These are phyloP conservation scores for Ectemnius lituratus DNA, from an alignment of 2,888 invertebrate species.

Conservation along the genomic window DNA sequence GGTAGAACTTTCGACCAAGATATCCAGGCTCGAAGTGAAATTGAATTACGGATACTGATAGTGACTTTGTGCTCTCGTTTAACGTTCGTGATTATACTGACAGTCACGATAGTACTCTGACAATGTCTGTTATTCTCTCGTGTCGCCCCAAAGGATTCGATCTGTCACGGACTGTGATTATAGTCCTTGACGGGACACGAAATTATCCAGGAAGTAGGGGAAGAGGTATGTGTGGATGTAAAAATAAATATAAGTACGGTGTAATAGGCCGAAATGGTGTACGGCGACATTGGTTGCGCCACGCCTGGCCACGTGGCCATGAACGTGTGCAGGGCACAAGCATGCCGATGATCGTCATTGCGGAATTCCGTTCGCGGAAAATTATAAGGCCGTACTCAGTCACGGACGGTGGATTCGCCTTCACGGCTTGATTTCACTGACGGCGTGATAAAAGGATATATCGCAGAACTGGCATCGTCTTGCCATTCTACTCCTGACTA, in stretches of 20 bases:
- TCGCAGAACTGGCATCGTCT: too few species aligned
- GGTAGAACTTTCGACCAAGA: too few species aligned
- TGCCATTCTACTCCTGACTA: too few species aligned
- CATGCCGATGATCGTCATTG: slow-evolving; percentile 18
- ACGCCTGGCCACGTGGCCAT: slow-evolving; percentile 50
- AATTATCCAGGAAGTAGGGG: slow-evolving; percentile 7
- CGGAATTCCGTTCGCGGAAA: slow-evolving; percentile 42
- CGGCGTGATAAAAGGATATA: too few species aligned
- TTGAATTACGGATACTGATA: too few species aligned
- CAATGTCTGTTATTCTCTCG: not conserved
- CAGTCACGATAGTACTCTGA: too few species aligned
- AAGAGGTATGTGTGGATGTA: not conserved
- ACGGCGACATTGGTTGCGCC: slow-evolving; percentile 16
- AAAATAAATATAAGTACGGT: too few species aligned
- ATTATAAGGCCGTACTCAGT: slow-evolving; percentile 23
- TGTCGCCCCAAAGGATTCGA: not conserved
- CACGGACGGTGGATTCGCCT: slow-evolving; percentile 6
- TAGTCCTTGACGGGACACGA: slow-evolving; percentile 1
- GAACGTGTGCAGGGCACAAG: slow-evolving; percentile 39
- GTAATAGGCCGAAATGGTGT: too few species aligned
- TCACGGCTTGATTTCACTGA: too few species aligned
- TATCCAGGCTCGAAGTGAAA: too few species aligned
- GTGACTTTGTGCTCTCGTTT: too few species aligned
- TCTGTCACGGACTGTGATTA: slow-evolving; percentile 4
- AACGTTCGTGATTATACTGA: too few species aligned